Base-by-base conservation (phyloP, 2,113 vertebrate genomes). In the Oceanodroma tethys region DNA sequence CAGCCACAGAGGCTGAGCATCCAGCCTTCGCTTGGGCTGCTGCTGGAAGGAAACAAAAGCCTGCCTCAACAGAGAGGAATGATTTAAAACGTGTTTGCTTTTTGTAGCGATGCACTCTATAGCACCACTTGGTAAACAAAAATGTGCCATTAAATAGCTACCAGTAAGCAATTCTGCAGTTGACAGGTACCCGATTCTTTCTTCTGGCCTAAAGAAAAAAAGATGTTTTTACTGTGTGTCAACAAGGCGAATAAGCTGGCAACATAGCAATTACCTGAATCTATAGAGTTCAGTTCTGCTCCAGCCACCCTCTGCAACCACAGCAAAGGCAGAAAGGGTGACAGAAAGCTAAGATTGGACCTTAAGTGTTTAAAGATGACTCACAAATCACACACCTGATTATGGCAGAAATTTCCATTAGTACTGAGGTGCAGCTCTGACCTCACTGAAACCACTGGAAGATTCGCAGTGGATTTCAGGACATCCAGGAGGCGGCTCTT, bases 401-500 rank as follows among this genome's bases (percentile, higher is more conserved):
- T 23, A 85, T 22, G 29, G 21, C 26, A 76, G 40, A 50, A 66
- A 82, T 50, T 62, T 45, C 58, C 27, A 21, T 25, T 17, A 50
- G 18, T 8, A 36, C 42, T n/a, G 47, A 36, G 42, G 42, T 32
- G 55, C 6, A 3, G 72, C 34, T 60, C 53, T n/a, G 43, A 73
- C 60, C 60, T 78, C 34, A 40, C 21, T 80, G 63, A 71, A 85
- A 76, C 13, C 32, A 60, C 17, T 43, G 36, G 47, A 60, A 86
- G 59, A n/a, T 40, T 76, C 3, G 0, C 14, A 25, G 16, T 29
- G 34, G 43, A 52, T 58, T 85, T 70, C 43, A 80, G 50, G 45
- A 29, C 0, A 0, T 23, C n/a, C 56, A 60, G 17, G 56, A 43
- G 3, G 16, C 30, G 2, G 14, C n/a, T 62, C 62, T 48, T 45